Base-by-base conservation (phyloP, 1,140 invertebrate genomes). In the Cyrtorhinus lividipennis region DNA sequence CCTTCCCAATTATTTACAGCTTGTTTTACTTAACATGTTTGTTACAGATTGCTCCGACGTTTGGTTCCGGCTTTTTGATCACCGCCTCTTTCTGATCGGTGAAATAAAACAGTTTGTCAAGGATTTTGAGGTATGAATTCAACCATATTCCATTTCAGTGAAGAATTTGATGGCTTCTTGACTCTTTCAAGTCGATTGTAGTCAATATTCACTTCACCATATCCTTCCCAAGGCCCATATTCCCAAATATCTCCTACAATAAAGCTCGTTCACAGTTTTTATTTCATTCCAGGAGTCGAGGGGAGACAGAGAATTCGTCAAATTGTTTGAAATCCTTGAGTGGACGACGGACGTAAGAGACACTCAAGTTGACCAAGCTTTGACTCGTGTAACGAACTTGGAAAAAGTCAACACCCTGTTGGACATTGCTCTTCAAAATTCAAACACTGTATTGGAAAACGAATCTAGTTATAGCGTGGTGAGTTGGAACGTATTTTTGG, bases 91-190 rank as follows among this genome's bases (percentile, higher is more conserved):
- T 73, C 71, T 91, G 56, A 84, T 82, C 75, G 87, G 88, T 62
- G 90, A 92, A 81, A 84, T 91, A 64, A 84, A 84, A 67, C 84
- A 80, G 75, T 86, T 89, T 74, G 71, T 90, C 5, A 83, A 82
- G 67, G 87, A 91, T 74, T 90, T 90, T 74, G 87, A 92, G 79
- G 87, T 88, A 78, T n/a, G n/a, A n/a, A n/a, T n/a, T n/a, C n/a
- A n/a, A n/a, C n/a, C n/a, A n/a, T n/a, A n/a, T n/a, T n/a, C n/a
- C n/a, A n/a, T n/a, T n/a, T n/a, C n/a, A n/a, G n/a, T n/a, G n/a
- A n/a, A n/a, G n/a, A n/a, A n/a, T n/a, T n/a, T n/a, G n/a, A n/a
- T n/a, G n/a, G n/a, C n/a, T n/a, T n/a, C n/a, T n/a, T n/a, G n/a
- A n/a, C n/a, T n/a, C n/a, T n/a, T n/a, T n/a, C n/a, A n/a, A n/a